A percentile compares a stretch with the other conserved stretches of the same genome.
Conservation (phyloP, 1,140 invertebrate species). For the Galleria mellonella region DNA sequence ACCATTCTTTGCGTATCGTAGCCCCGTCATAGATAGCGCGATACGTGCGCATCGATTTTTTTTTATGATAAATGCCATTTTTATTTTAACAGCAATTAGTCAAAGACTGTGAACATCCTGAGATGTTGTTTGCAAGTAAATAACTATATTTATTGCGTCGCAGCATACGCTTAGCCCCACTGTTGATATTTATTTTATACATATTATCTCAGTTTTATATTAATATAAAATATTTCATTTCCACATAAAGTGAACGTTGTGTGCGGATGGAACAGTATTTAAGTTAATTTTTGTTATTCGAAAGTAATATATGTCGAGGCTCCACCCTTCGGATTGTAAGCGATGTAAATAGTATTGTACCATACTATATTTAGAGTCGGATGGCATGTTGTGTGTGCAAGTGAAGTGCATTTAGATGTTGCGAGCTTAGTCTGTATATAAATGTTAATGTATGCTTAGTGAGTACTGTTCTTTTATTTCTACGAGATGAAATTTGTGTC, state of each 20-base stretch:
- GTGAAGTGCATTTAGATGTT: conserved; percentile 35
- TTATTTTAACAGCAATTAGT: too few relatives aligned
- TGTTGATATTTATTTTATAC: conserved; percentile 4
- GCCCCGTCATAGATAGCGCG: too few relatives aligned
- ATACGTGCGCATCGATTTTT: too few relatives aligned
- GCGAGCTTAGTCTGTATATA: conserved; percentile 56
- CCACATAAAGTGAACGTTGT: not conserved
- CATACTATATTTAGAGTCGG: conserved; percentile 24
- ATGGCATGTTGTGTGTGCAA: conserved; percentile 25
- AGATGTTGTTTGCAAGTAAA: too few relatives aligned
- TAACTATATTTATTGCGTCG: too few relatives aligned
- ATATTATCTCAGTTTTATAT: not conserved
- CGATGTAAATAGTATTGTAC: conserved; percentile 31
- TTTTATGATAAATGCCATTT: too few relatives aligned
- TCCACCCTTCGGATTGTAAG: too few relatives aligned
- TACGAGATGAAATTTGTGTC: conserved; percentile 30
- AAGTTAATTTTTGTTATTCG: conserved; percentile 8
- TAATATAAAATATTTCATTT: not conserved
- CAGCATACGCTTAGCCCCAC: too few relatives aligned
- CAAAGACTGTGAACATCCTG: too few relatives aligned
- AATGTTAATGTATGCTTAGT: conserved; percentile 47
- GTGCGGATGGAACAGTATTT: conserved; percentile 2
- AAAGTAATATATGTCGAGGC: conserved; percentile 21
- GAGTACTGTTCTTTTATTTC: conserved; percentile 40
- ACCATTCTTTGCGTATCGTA: too few relatives aligned